These are phyloP conservation scores for Mycogona germanica DNA, from an alignment of 2,888 invertebrate genomes.

Conservation along the genomic window DNA sequence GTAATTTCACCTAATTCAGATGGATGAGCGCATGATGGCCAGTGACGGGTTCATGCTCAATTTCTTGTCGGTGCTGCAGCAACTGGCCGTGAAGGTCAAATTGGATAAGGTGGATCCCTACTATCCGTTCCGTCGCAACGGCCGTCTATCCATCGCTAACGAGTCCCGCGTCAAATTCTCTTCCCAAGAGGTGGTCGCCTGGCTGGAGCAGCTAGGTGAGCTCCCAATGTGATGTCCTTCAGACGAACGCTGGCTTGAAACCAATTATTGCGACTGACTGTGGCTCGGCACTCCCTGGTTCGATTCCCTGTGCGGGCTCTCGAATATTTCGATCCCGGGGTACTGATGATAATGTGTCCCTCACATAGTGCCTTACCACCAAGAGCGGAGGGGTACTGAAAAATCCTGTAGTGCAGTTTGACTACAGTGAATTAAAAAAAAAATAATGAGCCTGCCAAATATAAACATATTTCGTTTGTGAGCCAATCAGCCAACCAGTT, in stretches of 20 bases:
- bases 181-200: conserved; percentile 64
- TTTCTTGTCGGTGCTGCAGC: conserved; percentile 77
- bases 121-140: conserved; percentile 69
- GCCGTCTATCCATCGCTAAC: conserved; percentile 34
- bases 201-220: conserved; percentile 52
- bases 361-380: neutral
- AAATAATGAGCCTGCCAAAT: too few relatives aligned
- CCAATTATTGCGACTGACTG: too few relatives aligned
- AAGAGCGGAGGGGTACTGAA: too few relatives aligned
- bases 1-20: too few relatives aligned
- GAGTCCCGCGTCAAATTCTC: conserved; percentile 67
- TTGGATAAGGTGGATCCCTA: conserved; percentile 76
- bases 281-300: too few relatives aligned
- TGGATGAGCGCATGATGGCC: conserved; percentile 72
- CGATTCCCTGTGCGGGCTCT: too few relatives aligned
- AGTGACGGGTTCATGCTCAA: conserved; percentile 96
- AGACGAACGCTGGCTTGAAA: neutral
- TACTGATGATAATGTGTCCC: too few relatives aligned
- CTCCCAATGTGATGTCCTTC: neutral
- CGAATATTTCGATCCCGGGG: too few relatives aligned
- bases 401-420: too few relatives aligned
- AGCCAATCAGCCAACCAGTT: too few relatives aligned
- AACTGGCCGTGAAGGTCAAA: conserved; percentile 74
- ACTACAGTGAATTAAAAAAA: too few relatives aligned
- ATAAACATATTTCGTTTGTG: conserved; percentile 1